Evolutionary conservation across 35 echinoderm and acorn worm species (phyloP), one percentile per base, ranked within the genome.

Genomic region (Stichopus chloronotus): DNA sequence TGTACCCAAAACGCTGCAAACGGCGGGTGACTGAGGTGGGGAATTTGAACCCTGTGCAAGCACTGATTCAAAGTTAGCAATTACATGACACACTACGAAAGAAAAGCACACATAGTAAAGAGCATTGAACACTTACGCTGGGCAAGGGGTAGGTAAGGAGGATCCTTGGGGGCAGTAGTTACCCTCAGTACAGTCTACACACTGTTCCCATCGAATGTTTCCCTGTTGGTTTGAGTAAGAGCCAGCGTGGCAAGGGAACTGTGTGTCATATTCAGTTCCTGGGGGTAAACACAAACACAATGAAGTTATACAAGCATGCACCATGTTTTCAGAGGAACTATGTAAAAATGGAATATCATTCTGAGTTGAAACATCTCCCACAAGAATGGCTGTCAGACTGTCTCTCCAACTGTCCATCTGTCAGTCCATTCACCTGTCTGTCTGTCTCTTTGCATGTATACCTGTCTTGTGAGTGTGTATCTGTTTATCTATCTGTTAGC

Each of bases 191-290:
- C 97, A 99, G 30, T 96, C 93, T 9, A 79, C 95, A 68, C 97
- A 99, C 78, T 96, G 95, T 72, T 99, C 97, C 97, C 97, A 99
- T 81, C 97, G 78, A 5, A 94, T 96, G 61, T 99, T 99, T 5
- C 97, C 97, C 11, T 57, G 52, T 19, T 93, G 61, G 72, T 99
- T 99, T 78, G 95, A 96, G 77, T 96, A 99, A 20, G 97, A 96
- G 0, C 97, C 97, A 17, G 95, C 95, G 53, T 94, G 93, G 53
- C 97, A 99, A 5, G 97, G 95, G 53, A 95, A 99, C 88, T 99
- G 93, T 9, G 79, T 92, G 74, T 72, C 92, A 52, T 94, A 94
- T 30, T 99, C 81, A 17, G 97, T 96, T 54, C 97, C 97, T 98
- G 92, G 25, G 59, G 57, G 61, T 65, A 4, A 19, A 65, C 61